Percentiles rank a stretch among this genome's conserved stretches.
These are phyloP conservation scores for Drosophila sordidula DNA, from an alignment of 2,888 invertebrate genomes.

Conservation along the genomic window DNA sequence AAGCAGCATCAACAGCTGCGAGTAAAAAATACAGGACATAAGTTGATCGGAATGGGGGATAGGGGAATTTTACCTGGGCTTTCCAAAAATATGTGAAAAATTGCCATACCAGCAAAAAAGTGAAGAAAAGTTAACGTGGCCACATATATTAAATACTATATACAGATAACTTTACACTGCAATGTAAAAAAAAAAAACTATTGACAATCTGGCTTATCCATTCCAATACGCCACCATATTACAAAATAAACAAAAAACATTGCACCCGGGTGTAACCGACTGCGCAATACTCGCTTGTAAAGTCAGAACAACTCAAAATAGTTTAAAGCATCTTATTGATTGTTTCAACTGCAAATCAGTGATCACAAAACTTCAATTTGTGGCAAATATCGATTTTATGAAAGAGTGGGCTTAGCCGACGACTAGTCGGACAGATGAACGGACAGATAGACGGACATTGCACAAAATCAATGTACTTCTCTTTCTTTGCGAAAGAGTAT, in stretches of 20 bases:
- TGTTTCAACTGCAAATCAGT: no score
- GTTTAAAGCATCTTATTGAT: background rate
- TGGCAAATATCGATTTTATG: no score
- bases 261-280: background rate
- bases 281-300: background rate
- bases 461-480: no score
- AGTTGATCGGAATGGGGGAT: background rate
- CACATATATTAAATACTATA: constrained; percentile 25
- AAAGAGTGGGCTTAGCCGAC: no score
- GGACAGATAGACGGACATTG: no score
- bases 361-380: no score
- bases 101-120: constrained; percentile 29
- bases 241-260: background rate
- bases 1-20: constrained; percentile 27
- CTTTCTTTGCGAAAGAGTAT: no score
- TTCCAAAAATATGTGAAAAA: constrained; percentile 46
- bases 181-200: constrained; percentile 15
- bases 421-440: no score
- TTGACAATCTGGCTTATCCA: constrained; percentile 9
- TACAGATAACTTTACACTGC: background rate
- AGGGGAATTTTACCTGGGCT: constrained; percentile 8
- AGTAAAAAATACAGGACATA: constrained; percentile 28
- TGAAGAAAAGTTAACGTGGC: constrained; percentile 19
- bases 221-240: constrained; percentile 10
- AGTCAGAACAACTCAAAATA: background rate